Conservation (phyloP, 2,113 vertebrate genomes). For the Tetrax tetrax region DNA sequence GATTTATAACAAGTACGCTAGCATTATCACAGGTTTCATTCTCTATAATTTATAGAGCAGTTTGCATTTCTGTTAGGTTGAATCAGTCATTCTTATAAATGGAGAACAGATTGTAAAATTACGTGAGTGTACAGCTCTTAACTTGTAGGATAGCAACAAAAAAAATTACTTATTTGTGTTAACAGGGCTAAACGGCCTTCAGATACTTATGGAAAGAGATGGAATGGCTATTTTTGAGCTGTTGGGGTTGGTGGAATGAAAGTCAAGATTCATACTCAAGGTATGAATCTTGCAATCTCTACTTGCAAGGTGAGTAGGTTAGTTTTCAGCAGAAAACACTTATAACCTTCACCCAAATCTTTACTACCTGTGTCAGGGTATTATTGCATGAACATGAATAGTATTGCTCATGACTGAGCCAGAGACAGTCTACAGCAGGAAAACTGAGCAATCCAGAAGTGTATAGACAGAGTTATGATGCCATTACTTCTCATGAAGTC, state of each 20-base stretch:
- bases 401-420: not conserved
- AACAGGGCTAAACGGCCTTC: not conserved
- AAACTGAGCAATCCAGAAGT: not conserved
- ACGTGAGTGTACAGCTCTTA: not conserved
- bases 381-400: not conserved
- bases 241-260: not conserved
- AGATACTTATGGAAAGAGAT: not conserved
- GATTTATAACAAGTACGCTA: not conserved
- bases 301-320: not conserved
- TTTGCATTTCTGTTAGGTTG: constrained; percentile 19
- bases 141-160: not conserved
- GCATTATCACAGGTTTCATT: not conserved
- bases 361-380: not conserved
- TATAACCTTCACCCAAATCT: not conserved
- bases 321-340: not conserved
- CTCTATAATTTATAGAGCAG: constrained; percentile 20
- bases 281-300: not conserved
- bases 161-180: not conserved
- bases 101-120: not conserved
- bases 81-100: not conserved
- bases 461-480: not conserved
- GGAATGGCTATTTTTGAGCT: not conserved
- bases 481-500: not conserved
- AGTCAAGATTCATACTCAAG: not conserved
- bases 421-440: not conserved